Evolutionary conservation across 2,113 vertebrate genomes (phyloP).

Genomic region (Muscicapa adusta): DNA sequence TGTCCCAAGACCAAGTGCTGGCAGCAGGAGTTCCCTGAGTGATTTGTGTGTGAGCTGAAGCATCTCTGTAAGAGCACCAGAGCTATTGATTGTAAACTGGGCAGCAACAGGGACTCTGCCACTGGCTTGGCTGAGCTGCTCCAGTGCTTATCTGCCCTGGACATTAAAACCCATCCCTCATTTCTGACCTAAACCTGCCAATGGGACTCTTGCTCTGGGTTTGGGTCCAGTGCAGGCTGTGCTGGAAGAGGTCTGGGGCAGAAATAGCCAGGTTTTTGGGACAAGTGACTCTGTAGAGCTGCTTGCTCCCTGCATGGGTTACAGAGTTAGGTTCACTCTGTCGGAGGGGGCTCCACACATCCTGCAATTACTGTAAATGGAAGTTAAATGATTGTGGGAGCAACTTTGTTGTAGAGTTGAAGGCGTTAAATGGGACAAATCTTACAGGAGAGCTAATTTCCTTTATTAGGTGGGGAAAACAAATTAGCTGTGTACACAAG

Average conservation of each 20-base stretch:
- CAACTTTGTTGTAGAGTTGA: not conserved
- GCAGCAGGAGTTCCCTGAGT: not conserved
- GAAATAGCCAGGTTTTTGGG: not conserved
- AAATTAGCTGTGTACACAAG: constrained; percentile 34
- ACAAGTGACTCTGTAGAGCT: not conserved
- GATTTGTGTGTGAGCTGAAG: not conserved
- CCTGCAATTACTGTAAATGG: not conserved
- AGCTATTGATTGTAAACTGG: not conserved
- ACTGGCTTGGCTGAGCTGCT: not conserved
- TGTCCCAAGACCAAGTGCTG: not conserved
- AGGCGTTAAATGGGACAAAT: constrained; percentile 28
- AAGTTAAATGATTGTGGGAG: not conserved
- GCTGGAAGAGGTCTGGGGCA: not conserved
- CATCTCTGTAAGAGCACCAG: not conserved
- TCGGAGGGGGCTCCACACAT: not conserved
- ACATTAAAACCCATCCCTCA: not conserved
- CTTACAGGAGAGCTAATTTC: not conserved
- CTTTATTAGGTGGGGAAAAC: constrained; percentile 24
- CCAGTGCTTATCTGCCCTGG: not conserved
- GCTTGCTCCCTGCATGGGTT: not conserved
- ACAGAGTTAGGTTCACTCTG: not conserved
- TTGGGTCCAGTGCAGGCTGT: not conserved
- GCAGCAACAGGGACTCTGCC: not conserved
- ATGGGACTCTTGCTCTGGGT: not conserved
- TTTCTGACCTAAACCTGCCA: not conserved